A percentile compares a stretch with the other conserved stretches of the same genome.
phyloP scores from a whole-genome alignment of 2,113 vertebrate genomes.

The Aegithalos caudatus region DNA sequence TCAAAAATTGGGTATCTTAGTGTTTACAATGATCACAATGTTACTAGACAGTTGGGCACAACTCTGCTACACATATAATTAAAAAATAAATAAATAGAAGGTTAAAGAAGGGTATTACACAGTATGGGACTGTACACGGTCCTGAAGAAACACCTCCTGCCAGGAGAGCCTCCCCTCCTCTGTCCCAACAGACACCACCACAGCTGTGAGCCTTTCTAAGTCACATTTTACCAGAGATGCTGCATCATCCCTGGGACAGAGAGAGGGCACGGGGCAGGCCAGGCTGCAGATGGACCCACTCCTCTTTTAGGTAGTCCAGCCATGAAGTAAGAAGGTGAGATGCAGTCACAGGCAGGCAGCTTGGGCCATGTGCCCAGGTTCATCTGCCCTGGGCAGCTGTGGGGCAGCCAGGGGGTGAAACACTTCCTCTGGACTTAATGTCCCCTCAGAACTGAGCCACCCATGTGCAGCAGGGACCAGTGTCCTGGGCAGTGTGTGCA shows the following conservation, averaged over 20 bases:
- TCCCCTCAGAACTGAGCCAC: neutral
- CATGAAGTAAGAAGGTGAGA: neutral
- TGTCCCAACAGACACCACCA: neutral
- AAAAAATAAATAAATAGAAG: constrained; percentile 20
- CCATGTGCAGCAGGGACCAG: fast-evolving
- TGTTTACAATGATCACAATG: constrained; percentile 62
- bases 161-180: constrained; percentile 10
- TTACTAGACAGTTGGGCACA: constrained; percentile 59
- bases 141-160: constrained; percentile 34
- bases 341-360: neutral
- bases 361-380: neutral
- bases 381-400: neutral
- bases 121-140: constrained; percentile 6
- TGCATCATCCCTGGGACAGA: neutral
- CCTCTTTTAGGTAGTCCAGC: neutral
- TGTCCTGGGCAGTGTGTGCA: neutral
- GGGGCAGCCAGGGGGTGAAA: neutral
- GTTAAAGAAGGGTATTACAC: neutral
- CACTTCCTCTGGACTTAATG: neutral
- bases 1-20: neutral
- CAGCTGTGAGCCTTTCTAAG: fast-evolving
- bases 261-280: neutral
- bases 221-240: neutral
- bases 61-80: constrained; percentile 44
- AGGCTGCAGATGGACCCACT: neutral